A percentile compares a stretch with the other conserved stretches of the same genome.
Evolutionary conservation across 2,888 invertebrate species (phyloP).

Genomic region (Nycteola revayana): DNA sequence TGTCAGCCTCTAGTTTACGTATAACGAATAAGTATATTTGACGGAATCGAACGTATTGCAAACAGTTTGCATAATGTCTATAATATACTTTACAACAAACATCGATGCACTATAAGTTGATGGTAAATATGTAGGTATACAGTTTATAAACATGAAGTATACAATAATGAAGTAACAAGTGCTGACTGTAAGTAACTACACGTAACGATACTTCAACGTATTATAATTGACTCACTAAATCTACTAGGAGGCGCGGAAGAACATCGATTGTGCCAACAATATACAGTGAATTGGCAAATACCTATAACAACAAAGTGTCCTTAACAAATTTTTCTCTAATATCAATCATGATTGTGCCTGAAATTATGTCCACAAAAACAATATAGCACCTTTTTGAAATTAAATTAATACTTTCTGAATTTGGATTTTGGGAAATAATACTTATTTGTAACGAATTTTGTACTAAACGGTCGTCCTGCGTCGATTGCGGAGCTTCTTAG

Average conservation of each 20-base stretch:
- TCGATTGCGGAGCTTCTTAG: conserved; percentile 54
- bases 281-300: conserved; percentile 30
- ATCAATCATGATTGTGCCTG: conserved; percentile 49
- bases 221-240: conserved; percentile 58
- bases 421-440: conserved; percentile 76
- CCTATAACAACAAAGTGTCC: conserved; percentile 27
- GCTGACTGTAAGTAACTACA: conserved; percentile 37
- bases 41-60: conserved; percentile 31
- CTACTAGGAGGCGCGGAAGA: conserved; percentile 65
- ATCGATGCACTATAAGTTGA: conserved; percentile 25
- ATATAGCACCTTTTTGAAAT: conserved; percentile 64
- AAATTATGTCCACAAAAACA: conserved; percentile 46
- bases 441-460: conserved; percentile 74
- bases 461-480: conserved; percentile 70
- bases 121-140: conserved; percentile 24
- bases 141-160: conserved; percentile 28
- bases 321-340: conserved; percentile 31
- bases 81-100: conserved; percentile 28
- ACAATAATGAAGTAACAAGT: conserved; percentile 38
- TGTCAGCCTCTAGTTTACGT: conserved; percentile 29
- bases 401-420: conserved; percentile 76
- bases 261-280: conserved; percentile 61
- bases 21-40: conserved; percentile 23
- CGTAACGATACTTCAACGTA: conserved; percentile 36
- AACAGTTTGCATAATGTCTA: conserved; percentile 24